A percentile compares a stretch with the other conserved stretches of the same genome.
Evolutionary conservation across 2,113 vertebrate species (phyloP).

Genomic region (Lucifuga dentata): DNA sequence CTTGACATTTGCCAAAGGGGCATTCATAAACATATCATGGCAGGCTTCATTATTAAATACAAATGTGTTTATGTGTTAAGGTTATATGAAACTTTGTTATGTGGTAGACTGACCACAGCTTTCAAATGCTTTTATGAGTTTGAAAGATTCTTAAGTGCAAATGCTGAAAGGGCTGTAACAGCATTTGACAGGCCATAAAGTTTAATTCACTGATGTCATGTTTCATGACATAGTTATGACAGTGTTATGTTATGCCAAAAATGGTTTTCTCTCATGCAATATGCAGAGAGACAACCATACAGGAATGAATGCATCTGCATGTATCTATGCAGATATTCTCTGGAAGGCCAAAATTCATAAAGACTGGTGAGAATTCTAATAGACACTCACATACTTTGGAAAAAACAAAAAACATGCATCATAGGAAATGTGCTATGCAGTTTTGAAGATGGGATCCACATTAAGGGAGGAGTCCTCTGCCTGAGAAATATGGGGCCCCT

Average conservation of each 20-base stretch:
- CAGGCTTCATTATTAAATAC: too few species aligned
- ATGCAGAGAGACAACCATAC: slow-evolving; percentile 19
- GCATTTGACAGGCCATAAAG: too few species aligned
- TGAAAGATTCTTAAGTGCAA: too few species aligned
- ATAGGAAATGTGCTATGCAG: slow-evolving; percentile 50
- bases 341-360: slow-evolving; percentile 3
- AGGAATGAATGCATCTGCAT: background rate
- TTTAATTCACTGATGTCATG: too few species aligned
- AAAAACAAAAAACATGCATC: slow-evolving; percentile 39
- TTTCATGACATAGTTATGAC: too few species aligned
- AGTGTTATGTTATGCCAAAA: slow-evolving; percentile 1
- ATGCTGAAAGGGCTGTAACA: too few species aligned
- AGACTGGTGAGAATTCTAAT: slow-evolving; percentile 9
- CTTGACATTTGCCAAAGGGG: too few species aligned
- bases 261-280: slow-evolving; percentile 7
- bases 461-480: slow-evolving; percentile 52
- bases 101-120: too few species aligned
- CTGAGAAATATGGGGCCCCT: slow-evolving; percentile 46
- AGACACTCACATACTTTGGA: slow-evolving; percentile 34
- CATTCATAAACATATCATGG: too few species aligned
- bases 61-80: too few species aligned
- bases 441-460: slow-evolving; percentile 61
- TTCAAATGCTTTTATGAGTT: too few species aligned
- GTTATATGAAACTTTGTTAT: too few species aligned
- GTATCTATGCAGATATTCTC: slow-evolving; percentile 20